A percentile compares a stretch with the other conserved stretches of the same genome.
Conservation (phyloP, 2,888 invertebrate species). For the Sphaeridia pumilis region DNA sequence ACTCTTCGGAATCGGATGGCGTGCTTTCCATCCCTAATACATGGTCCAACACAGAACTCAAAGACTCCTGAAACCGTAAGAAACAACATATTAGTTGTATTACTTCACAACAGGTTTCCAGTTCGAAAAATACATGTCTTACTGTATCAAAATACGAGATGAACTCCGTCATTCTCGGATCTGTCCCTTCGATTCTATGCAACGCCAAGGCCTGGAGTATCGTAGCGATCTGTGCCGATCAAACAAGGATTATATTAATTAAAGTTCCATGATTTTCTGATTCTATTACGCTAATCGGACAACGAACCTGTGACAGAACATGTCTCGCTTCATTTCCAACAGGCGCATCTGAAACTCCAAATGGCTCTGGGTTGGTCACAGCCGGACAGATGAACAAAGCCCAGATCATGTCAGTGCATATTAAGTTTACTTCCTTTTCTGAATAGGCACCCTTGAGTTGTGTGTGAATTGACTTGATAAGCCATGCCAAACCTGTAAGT, state of each 20-base stretch:
- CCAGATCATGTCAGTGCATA: constrained; percentile 86
- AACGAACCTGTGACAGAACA: constrained; percentile 32
- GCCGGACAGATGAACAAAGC: constrained; percentile 92
- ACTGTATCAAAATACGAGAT: constrained; percentile 33
- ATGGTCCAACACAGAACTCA: constrained; percentile 31
- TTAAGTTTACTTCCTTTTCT: constrained; percentile 44
- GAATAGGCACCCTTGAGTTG: constrained; percentile 25
- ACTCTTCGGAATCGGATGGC: constrained; percentile 26
- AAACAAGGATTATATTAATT: no score
- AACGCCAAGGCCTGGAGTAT: constrained; percentile 83
- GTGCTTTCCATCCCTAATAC: constrained; percentile 30
- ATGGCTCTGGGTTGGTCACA: constrained; percentile 88
- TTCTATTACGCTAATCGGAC: no score
- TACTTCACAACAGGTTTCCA: no score
- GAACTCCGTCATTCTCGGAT: constrained; percentile 55
- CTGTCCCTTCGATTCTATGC: constrained; percentile 68
- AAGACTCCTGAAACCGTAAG: constrained; percentile 23
- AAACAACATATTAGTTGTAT: no score
- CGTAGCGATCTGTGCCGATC: constrained; percentile 84
- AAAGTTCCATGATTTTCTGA: no score
- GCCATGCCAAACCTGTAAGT: constrained; percentile 32
- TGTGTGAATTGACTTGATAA: constrained; percentile 33
- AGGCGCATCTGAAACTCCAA: constrained; percentile 56
- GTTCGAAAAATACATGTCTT: no score
- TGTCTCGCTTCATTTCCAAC: constrained; percentile 34